These are phyloP conservation scores for Notarius quadriscutis DNA, from an alignment of 2,113 vertebrate species.

Conservation along the genomic window DNA sequence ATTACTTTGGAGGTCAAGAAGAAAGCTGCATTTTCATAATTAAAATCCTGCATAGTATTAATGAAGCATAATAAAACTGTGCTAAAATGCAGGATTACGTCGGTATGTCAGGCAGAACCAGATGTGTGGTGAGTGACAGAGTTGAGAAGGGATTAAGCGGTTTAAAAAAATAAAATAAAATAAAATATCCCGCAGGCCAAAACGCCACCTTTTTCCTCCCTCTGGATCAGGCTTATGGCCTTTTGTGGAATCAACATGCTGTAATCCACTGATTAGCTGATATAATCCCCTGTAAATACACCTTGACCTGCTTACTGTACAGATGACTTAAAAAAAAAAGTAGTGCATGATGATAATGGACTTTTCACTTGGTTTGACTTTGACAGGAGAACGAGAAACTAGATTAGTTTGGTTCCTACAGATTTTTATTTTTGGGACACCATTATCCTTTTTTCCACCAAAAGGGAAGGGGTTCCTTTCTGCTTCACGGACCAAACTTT, in stretches of 20 bases:
- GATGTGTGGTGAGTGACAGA: constrained; percentile 69
- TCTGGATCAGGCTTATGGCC: constrained; percentile 60
- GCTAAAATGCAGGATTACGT: constrained; percentile 76
- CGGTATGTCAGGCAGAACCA: constrained; percentile 69
- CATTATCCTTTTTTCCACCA: too few relatives aligned
- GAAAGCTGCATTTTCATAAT: constrained; percentile 78
- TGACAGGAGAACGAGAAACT: neutral
- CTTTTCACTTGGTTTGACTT: neutral
- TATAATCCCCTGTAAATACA: constrained; percentile 86
- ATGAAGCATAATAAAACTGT: constrained; percentile 72
- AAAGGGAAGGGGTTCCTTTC: too few relatives aligned
- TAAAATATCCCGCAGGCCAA: constrained; percentile 63
- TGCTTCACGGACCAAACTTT: too few relatives aligned
- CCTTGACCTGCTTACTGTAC: constrained; percentile 57
- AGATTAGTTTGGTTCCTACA: neutral
- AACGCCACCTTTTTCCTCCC: constrained; percentile 52
- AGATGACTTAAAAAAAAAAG: neutral
- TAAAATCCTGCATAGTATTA: constrained; percentile 70
- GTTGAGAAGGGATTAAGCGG: constrained; percentile 68
- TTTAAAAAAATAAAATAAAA: neutral
- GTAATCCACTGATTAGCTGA: constrained; percentile 84
- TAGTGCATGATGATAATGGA: neutral
- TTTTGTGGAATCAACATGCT: constrained; percentile 75
- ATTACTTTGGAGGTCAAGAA: constrained; percentile 68
- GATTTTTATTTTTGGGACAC: neutral